These are phyloP conservation scores for Megaceryle maxima DNA, from an alignment of 2,113 vertebrate species.

Conservation along the genomic window DNA sequence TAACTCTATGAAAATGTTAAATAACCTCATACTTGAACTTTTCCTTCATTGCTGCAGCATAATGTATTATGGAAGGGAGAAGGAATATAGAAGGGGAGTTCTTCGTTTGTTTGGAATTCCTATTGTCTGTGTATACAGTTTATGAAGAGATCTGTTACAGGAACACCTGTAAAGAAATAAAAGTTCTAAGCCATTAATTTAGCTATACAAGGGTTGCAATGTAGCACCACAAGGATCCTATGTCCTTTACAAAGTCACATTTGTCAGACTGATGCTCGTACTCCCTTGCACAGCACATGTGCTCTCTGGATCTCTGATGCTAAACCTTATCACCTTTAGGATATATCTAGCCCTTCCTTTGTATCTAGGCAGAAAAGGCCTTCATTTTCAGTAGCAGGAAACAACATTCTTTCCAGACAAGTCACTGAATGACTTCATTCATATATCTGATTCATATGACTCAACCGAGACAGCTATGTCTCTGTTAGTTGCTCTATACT, in stretches of 20 bases:
- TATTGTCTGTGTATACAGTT: background rate
- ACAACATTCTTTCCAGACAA: background rate
- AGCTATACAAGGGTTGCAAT: background rate
- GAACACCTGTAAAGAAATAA: background rate
- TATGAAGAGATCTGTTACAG: background rate
- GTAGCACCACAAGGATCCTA: background rate
- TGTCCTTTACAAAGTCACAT: background rate
- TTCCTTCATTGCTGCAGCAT: background rate
- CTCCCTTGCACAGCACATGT: rapidly evolving
- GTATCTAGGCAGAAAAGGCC: background rate
- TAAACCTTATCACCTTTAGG: background rate
- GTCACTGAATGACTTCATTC: background rate
- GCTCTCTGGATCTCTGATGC: background rate
- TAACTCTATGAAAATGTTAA: background rate
- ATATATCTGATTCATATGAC: background rate
- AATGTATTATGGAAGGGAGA: background rate
- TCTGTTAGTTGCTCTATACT: background rate
- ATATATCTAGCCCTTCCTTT: background rate
- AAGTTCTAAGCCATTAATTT: background rate
- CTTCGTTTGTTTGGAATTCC: background rate
- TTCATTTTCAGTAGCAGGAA: background rate
- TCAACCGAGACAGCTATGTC: background rate
- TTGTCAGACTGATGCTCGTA: background rate
- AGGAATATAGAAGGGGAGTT: background rate
- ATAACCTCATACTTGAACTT: background rate